Evolutionary conservation across 35 echinoderm and acorn worm genomes (phyloP), one percentile per base, ranked within the genome.

Genomic region (Strongylocentrotus purpuratus): DNA sequence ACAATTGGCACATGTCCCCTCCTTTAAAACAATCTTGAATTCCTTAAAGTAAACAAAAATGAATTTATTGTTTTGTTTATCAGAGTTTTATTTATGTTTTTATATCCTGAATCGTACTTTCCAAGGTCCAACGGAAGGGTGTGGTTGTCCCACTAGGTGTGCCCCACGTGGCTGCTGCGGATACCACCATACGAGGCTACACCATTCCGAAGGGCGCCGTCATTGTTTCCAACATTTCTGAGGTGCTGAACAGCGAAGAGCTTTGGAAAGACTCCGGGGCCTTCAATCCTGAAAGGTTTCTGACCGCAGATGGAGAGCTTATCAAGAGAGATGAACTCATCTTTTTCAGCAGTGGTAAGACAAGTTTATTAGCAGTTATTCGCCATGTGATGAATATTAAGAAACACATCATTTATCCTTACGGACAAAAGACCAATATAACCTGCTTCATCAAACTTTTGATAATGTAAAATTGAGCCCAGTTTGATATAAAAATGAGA

Each of bases 261-360:
- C 32, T 95, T 46, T 99, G 98, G 98, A 46, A 93, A 33, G 41
- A 99, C 71, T 94, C 98, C 31, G 78, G 95, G 18, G 92, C 47
- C 28, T 99, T 99, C 93, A 95, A 96, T 94, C 98, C 98, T 12
- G 95, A 96, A 7, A 91, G 98, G 50, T 99, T 99, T 55, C 33
- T 99, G 33, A 88, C 85, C 45, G 92, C 61, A 61, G 94, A 99
- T 65, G 97, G 97, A 61, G 61, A 85, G 25, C 95, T 97, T 9
- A 47, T 95, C 25, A 94, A 95, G 41, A 94, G 60, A 14, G 95
- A 96, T 13, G 98, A 99, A 47, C 94, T 99, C 10, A 97, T 99
- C 32, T 95, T 96, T 59, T 99, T 99, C 87, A 91, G 94, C 18
- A 96, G 88, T 41, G 98, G 98, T 99, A 71, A 95, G 88, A 52